Base-by-base conservation (phyloP, 2,797 vertebrate species). In the Bradypodion pumilum region DNA sequence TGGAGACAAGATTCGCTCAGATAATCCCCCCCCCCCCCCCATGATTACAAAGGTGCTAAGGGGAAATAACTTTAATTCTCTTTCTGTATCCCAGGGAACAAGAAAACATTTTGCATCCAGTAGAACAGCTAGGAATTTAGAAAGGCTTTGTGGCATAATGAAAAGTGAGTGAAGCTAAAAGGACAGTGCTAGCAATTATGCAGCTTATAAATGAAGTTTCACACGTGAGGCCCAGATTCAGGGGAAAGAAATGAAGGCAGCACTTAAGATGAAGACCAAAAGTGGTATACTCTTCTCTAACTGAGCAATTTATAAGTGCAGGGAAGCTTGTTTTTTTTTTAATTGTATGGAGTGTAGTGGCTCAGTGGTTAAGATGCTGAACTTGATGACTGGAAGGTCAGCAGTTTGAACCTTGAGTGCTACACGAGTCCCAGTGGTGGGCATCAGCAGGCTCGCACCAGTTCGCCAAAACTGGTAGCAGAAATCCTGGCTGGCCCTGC, bases 121-220 rank as follows among this genome's bases (percentile, higher is more conserved):
- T 80, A 84, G 73, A 81, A 85, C 65, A 59, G 86, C 78, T 74
- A 77, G 74, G 86, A 77, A 84, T 87, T 84, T 78, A 80, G 78
- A 87, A 76, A 56, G 76, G 74, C 74, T 68, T 86, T 78, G 85
- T 82, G 75, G 75, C 85, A 86, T 78, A 86, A 86, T 86, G 85
- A 82, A 82, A 86, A 82, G 84, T 81, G 85, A 82, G 69, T 73
- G 68, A 86, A 86, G 60, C 74, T 86, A 82, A 82, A 80, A 82
- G 80, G 80, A 82, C 80, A 73, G 74, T 63, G 66, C 73, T 78
- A 42, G 49, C 80, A 78, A 86, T 82, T 82, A 75, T 86, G 69
- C 75, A 73, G 80, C 80, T 82, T 82, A 78, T 78, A 86, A 82
- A 78, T 86, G 85, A 73, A 86, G 85, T 86, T 82, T 82, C 85